Base-by-base conservation (phyloP, 2,888 invertebrate species). In the Mythimna ferrago region DNA sequence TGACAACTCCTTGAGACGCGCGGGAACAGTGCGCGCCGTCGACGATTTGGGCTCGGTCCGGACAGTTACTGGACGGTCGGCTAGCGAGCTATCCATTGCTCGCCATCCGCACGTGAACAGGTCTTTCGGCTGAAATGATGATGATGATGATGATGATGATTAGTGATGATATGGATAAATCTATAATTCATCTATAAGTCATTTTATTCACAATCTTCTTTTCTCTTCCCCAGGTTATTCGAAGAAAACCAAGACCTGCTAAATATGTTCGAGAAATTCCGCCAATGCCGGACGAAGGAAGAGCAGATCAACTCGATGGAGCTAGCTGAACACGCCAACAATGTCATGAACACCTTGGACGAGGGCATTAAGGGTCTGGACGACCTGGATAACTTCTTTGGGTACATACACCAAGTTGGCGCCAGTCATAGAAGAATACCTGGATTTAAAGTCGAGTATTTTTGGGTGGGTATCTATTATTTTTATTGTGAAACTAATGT, bases 321-420 rank as follows among this genome's bases (percentile, higher is more conserved):
- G 93, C 95, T 99, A 78, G 98, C 98, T 7, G 98, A 98, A 85
- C 99, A 99, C 91, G 99, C 99, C 66, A 98, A 97, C 89, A 98
- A 98, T 87, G 99, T 99, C 44, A 99, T 99, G 99, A 97, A 97
- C 88, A 98, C 98, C 1, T 93, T 99, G 78, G 99, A 99, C 91
- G 98, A 99, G 90, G 98, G 98, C 78, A 99, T 99, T 94, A 98
- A 98, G 90, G 97, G 98, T 38, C 96, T 99, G 76, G 98, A 99
- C 89, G 98, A 98, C 92, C 96, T 98, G 93, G 98, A 99, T 93
- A 97, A 97, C 89, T 98, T 99, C 96, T 97, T 98, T 93, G 97
- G 98, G 87, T 98, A 97, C 91, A 97, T 99, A 72, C 97, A 98
- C 89, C 98, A 98, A 93, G 98, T 98, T 66, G 99, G 98, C 6